Conservation (phyloP, 1,140 invertebrate species). For the Agrilus planipennis region DNA sequence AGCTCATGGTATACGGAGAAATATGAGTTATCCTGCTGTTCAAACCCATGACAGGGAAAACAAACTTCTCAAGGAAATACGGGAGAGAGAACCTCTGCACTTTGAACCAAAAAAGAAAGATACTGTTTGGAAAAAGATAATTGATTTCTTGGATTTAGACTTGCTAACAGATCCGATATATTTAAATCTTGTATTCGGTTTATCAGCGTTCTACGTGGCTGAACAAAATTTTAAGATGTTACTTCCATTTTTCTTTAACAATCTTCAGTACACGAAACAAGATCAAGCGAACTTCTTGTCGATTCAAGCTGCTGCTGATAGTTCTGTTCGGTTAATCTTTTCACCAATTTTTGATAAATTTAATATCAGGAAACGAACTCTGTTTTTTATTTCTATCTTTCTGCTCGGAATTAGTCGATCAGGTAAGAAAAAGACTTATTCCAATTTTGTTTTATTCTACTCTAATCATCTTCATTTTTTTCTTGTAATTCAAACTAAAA, state of each 20-base stretch:
- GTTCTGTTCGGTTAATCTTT: slow-evolving; percentile 52
- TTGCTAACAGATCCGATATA: slow-evolving; percentile 43
- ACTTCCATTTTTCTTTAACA: slow-evolving; percentile 57
- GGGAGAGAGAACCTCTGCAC: slow-evolving; percentile 15
- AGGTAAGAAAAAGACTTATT: too few species aligned
- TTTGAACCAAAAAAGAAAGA: slow-evolving; percentile 21
- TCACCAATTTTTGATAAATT: slow-evolving; percentile 57
- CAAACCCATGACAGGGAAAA: too few species aligned
- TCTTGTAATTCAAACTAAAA: too few species aligned
- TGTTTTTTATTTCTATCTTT: slow-evolving; percentile 54
- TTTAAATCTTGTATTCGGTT: slow-evolving; percentile 54
- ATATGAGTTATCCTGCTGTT: slow-evolving; percentile 31
- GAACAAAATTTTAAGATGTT: slow-evolving; percentile 66
- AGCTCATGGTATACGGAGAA: slow-evolving; percentile 22
- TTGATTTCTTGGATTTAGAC: slow-evolving; percentile 31
- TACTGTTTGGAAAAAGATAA: slow-evolving; percentile 26
- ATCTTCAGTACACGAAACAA: slow-evolving; percentile 48
- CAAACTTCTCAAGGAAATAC: slow-evolving; percentile 20
- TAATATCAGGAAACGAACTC: slow-evolving; percentile 49
- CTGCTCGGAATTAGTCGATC: slow-evolving; percentile 56
- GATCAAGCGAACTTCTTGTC: slow-evolving; percentile 59
- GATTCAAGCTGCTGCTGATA: slow-evolving; percentile 58
- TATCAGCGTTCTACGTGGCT: slow-evolving; percentile 59
- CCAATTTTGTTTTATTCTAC: too few species aligned
- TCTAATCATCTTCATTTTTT: too few species aligned